phyloP scores from a whole-genome alignment of 2,797 vertebrate species.

The Amblyopsis hoosieri region DNA sequence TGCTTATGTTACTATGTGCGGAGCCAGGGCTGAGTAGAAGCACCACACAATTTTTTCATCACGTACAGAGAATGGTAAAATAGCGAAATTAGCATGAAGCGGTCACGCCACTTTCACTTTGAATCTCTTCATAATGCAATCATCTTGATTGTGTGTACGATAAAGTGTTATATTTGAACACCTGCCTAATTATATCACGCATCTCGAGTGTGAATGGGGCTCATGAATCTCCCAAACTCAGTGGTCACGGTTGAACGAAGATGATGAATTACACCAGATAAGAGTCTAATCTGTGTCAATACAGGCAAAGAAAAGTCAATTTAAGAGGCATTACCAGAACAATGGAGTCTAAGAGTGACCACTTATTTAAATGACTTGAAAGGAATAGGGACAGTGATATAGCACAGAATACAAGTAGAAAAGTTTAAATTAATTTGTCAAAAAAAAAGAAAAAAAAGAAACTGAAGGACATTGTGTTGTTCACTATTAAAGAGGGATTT shows the following conservation, averaged over 20 bases:
- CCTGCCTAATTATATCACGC: slow-evolving; percentile 34
- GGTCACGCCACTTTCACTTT: neutral
- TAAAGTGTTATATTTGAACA: slow-evolving; percentile 22
- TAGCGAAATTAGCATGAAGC: neutral
- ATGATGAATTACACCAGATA: slow-evolving; percentile 41
- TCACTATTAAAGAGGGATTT: neutral
- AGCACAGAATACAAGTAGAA: neutral
- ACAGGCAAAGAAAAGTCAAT: slow-evolving; percentile 12
- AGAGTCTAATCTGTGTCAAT: slow-evolving; percentile 14
- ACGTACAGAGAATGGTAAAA: too few relatives aligned
- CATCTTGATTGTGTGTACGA: slow-evolving; percentile 3
- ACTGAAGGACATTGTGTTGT: neutral
- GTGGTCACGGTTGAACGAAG: slow-evolving; percentile 34
- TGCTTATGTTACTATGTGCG: too few relatives aligned
- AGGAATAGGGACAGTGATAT: neutral
- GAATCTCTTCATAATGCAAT: neutral
- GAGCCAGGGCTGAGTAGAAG: too few relatives aligned
- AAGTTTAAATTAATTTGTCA: neutral
- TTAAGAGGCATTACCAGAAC: slow-evolving; percentile 23
- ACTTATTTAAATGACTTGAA: slow-evolving; percentile 21
- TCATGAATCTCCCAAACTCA: slow-evolving; percentile 49
- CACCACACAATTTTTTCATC: too few relatives aligned
- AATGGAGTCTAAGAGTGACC: slow-evolving; percentile 1
- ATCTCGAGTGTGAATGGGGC: slow-evolving; percentile 19
- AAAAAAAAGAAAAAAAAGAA: neutral